Evolutionary conservation across 2,113 vertebrate species (phyloP).

Genomic region (Toxotes chatareus): DNA sequence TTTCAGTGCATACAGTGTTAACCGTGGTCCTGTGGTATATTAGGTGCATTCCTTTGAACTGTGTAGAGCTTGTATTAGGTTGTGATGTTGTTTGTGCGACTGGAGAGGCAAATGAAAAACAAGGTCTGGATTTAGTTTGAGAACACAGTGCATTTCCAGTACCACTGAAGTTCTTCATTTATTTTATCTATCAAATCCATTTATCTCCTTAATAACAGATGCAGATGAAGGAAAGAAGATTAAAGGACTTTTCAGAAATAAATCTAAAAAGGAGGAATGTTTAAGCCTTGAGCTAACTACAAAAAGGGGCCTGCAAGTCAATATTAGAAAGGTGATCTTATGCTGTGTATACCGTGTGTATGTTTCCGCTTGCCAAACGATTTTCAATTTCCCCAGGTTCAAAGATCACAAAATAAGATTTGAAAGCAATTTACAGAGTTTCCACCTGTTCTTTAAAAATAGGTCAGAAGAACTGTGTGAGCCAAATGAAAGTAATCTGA

Average conservation of each 20-base stretch:
- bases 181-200: conserved; percentile 21
- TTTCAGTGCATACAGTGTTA: conserved; percentile 46
- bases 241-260: conserved; percentile 19
- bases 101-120: conserved; percentile 31
- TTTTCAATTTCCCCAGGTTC: conserved; percentile 57
- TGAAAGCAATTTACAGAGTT: conserved; percentile 57
- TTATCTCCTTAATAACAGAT: conserved; percentile 38
- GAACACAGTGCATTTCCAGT: conserved; percentile 2
- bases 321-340: conserved; percentile 39
- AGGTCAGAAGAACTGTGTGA: conserved; percentile 21
- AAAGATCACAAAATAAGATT: conserved; percentile 62
- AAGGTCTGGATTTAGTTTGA: conserved; percentile 21
- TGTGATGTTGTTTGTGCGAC: conserved; percentile 31
- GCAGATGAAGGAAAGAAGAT: conserved; percentile 33
- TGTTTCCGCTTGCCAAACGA: conserved; percentile 34
- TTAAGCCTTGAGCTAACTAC: conserved; percentile 36
- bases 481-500: conserved; percentile 35
- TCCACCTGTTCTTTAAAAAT: conserved; percentile 56
- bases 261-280: neutral
- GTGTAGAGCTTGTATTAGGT: conserved; percentile 25
- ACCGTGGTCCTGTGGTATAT: conserved; percentile 44
- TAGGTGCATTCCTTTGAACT: conserved; percentile 28
- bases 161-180: conserved; percentile 5
- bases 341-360: conserved; percentile 29
- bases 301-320: conserved; percentile 8